Evolutionary conservation across 1,140 invertebrate species (phyloP), one percentile per base, ranked within the genome.

Genomic region (Wiebesia pumilae): DNA sequence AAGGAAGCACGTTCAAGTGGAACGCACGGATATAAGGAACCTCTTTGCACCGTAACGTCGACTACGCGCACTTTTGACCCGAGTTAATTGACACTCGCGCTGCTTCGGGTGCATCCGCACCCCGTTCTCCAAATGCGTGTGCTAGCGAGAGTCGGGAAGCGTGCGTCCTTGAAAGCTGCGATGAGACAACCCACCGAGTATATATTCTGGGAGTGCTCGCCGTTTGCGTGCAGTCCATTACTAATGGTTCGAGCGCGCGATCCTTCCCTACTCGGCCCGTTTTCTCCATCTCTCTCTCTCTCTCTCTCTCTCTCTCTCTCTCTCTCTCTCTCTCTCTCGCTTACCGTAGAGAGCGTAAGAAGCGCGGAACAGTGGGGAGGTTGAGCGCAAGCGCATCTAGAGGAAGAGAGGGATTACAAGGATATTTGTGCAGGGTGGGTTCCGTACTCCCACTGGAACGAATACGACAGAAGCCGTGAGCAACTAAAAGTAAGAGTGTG

Each of bases 391-490:
- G 69, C 69, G 82, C 7, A 30, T 14, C n/a, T 10, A 27, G 65
- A 4, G 35, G 21, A 27, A 16, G 35, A n/a, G 38, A 21, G 3
- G 10, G 27, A 82, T n/a, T 33, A 14, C 40, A 62, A 78, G 40
- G 54, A 84, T 75, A 78, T 91, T 92, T 90, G 91, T 92, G 90
- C 91, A 90, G 91, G 91, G 92, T 92, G 92, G 90, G 90, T 92
- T 91, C 90, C 90, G 90, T 92, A 91, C 91, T 92, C 92, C 90
- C 90, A 93, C 92, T 93, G 90, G 89, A 89, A 91, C 89, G 38
- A 75, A 75, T n/a, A 14, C 38, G 40, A 81, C 21, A n/a, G 27
- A 78, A 54, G n/a, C 78, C 73, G 51, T 6, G 30, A 58, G 30
- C 14, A 30, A 54, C 19, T 35, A 27, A 40, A 43, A 33, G 62